A percentile compares a stretch with the other conserved stretches of the same genome.
phyloP scores from a whole-genome alignment of 2,113 vertebrate species.

The Apistogramma diplotaenia region DNA sequence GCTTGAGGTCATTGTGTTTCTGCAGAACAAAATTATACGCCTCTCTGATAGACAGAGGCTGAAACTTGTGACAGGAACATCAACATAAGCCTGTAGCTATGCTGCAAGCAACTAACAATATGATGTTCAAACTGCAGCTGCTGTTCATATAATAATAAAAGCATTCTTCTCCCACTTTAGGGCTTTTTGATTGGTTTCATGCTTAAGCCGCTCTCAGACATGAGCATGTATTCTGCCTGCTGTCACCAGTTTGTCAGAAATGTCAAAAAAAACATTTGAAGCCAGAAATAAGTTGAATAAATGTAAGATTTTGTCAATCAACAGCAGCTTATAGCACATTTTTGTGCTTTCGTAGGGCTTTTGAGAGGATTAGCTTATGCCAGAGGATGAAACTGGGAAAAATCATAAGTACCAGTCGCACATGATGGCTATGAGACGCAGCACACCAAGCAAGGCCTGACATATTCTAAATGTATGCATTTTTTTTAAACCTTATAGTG shows the following conservation, averaged over 20 bases:
- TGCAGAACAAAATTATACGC: not conserved
- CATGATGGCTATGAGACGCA: not conserved
- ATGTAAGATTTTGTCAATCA: conserved; percentile 22
- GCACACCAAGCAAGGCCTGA: not conserved
- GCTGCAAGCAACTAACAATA: not conserved
- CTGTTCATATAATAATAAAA: not conserved
- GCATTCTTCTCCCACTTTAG: not conserved
- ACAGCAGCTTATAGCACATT: not conserved
- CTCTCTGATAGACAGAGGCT: not conserved
- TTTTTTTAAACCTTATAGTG: not conserved
- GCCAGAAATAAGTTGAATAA: not conserved
- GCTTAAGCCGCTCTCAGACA: not conserved
- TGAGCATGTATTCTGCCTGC: not conserved
- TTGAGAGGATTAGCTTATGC: not conserved
- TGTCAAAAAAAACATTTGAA: conserved; percentile 11
- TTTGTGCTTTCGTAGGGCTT: conserved; percentile 11
- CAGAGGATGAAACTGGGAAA: not conserved
- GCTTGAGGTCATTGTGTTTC: not conserved
- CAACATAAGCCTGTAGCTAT: not conserved
- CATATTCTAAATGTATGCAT: not conserved
- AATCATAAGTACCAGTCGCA: not conserved
- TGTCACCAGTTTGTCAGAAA: not conserved
- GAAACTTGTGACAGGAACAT: conserved; percentile 13
- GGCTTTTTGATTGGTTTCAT: not conserved
- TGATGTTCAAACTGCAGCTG: not conserved